Evolutionary conservation across 2,888 invertebrate species (phyloP).

Genomic region (Lobophora halterata): DNA sequence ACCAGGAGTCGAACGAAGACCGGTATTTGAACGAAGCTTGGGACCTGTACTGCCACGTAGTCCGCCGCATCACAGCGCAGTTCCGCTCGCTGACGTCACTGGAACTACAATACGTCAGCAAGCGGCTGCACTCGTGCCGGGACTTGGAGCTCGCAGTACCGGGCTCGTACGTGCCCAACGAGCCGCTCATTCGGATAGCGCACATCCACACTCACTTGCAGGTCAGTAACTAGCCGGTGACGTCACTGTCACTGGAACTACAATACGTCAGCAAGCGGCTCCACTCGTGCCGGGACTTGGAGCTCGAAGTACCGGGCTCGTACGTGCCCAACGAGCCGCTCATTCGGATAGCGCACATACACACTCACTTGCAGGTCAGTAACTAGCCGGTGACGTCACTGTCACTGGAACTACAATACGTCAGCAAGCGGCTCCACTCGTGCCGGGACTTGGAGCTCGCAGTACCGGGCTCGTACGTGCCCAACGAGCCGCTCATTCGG

Average conservation of each 20-base stretch:
- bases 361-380: slow-evolving; percentile 91
- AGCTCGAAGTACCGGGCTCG: slow-evolving; percentile 98
- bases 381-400: no score
- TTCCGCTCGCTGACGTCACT: slow-evolving; percentile 93
- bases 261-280: slow-evolving; percentile 97
- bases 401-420: slow-evolving; percentile 94
- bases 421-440: slow-evolving; percentile 92
- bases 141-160: slow-evolving; percentile 98
- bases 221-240: slow-evolving; percentile 61
- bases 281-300: slow-evolving; percentile 91
- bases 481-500: slow-evolving; percentile 90
- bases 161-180: slow-evolving; percentile 97
- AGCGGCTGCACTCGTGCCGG: slow-evolving; percentile 91
- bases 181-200: slow-evolving; percentile 91
- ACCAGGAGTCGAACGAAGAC: slow-evolving; percentile 87
- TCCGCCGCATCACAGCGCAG: slow-evolving; percentile 95
- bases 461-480: slow-evolving; percentile 99
- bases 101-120: slow-evolving; percentile 96
- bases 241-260: slow-evolving; percentile 84
- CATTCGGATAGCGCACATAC: slow-evolving; percentile 92
- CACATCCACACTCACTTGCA: slow-evolving; percentile 94
- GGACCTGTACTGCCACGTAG: slow-evolving; percentile 99
- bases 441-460: slow-evolving; percentile 96
- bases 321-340: slow-evolving; percentile 95
- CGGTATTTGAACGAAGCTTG: slow-evolving; percentile 98